These are phyloP conservation scores for Diplazon laetatorius DNA, from an alignment of 2,888 invertebrate genomes.

Conservation along the genomic window DNA sequence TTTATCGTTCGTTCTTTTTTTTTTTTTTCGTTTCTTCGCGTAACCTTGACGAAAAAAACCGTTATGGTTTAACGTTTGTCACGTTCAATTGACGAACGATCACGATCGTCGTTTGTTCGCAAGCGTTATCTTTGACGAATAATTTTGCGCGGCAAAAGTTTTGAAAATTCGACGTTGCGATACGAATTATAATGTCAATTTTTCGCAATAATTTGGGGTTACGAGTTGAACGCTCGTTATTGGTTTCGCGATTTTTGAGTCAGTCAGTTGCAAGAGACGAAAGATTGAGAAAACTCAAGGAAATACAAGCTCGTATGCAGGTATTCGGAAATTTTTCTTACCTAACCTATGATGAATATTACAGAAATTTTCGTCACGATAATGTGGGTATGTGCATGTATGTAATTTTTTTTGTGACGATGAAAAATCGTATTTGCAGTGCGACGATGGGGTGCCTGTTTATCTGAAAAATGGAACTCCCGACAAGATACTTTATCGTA, in stretches of 20 bases:
- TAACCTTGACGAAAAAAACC: slow-evolving; percentile 30
- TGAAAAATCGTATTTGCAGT: slow-evolving; percentile 81
- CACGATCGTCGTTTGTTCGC: slow-evolving; percentile 31
- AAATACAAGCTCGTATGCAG: slow-evolving; percentile 73
- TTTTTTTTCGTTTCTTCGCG: slow-evolving; percentile 11
- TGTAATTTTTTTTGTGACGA: background rate
- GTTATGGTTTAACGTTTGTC: slow-evolving; percentile 8
- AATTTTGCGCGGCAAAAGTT: slow-evolving; percentile 4
- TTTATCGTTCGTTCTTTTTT: too few species aligned
- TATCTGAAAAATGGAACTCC: slow-evolving; percentile 85
- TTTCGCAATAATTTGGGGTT: background rate
- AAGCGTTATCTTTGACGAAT: background rate
- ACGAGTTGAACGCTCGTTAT: background rate
- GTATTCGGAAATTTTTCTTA: background rate
- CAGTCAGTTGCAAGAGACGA: background rate
- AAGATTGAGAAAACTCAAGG: slow-evolving; percentile 68
- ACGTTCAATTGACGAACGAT: background rate
- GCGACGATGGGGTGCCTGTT: slow-evolving; percentile 85
- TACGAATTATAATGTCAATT: slow-evolving; percentile 19
- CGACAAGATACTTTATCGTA: slow-evolving; percentile 83
- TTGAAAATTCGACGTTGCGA: background rate
- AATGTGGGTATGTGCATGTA: background rate
- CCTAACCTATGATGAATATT: background rate
- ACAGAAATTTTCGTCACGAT: background rate
- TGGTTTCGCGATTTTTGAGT: background rate